phyloP scores from a whole-genome alignment of 2,113 vertebrate genomes.

The Tor tambroides region DNA sequence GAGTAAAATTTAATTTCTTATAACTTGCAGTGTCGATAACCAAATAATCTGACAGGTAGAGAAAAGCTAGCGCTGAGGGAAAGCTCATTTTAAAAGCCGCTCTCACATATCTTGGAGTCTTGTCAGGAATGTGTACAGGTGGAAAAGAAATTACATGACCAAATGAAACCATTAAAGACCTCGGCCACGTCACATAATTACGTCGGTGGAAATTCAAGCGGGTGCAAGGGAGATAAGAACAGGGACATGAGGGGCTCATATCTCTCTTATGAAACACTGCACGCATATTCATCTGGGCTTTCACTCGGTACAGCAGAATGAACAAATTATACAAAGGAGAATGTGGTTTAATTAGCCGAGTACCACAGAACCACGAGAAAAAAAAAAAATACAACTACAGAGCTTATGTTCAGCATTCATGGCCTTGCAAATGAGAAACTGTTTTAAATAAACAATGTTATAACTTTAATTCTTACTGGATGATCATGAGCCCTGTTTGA shows the following conservation, averaged over 20 bases:
- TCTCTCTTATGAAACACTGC: slow-evolving; percentile 46
- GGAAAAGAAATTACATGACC: slow-evolving; percentile 66
- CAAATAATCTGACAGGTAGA: not conserved
- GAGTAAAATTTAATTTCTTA: not conserved
- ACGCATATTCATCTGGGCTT: slow-evolving; percentile 65
- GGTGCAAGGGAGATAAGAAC: slow-evolving; percentile 69
- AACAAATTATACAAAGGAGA: slow-evolving; percentile 66
- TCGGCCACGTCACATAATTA: slow-evolving; percentile 65
- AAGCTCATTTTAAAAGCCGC: not conserved
- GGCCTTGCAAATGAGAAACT: slow-evolving; percentile 53
- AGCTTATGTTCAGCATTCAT: slow-evolving; percentile 55
- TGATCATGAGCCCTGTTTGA: not conserved
- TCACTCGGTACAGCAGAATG: slow-evolving; percentile 63
- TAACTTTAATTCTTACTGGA: not conserved
- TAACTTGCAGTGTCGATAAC: not conserved
- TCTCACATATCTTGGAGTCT: slow-evolving; percentile 19
- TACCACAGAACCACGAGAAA: slow-evolving; percentile 57
- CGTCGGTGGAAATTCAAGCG: slow-evolving; percentile 68
- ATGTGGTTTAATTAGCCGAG: slow-evolving; percentile 73
- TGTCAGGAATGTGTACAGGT: slow-evolving; percentile 30
- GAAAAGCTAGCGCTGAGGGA: not conserved
- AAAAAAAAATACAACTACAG: slow-evolving; percentile 63
- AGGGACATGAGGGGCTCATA: slow-evolving; percentile 53
- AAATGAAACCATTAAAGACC: slow-evolving; percentile 69
- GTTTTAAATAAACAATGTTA: slow-evolving; percentile 63